These are phyloP conservation scores for Dryobotodes eremita DNA, from an alignment of 2,888 invertebrate genomes.

Conservation along the genomic window DNA sequence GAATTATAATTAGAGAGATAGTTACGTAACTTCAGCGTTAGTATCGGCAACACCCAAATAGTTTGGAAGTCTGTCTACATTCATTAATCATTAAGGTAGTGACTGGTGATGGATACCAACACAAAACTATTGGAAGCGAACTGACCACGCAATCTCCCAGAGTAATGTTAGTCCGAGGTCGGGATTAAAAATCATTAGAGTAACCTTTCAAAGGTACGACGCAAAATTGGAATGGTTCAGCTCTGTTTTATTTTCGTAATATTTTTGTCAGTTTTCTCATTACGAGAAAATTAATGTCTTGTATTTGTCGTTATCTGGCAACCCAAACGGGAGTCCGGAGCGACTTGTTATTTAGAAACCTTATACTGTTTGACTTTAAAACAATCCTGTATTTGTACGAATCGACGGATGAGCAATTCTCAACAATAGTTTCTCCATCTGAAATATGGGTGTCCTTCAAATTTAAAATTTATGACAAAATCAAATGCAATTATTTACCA, in stretches of 20 bases:
- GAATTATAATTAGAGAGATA: conserved; percentile 48
- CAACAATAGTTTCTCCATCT: no score
- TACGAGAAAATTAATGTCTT: conserved; percentile 18
- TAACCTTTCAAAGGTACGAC: conserved; percentile 34
- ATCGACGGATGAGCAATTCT: conserved; percentile 13
- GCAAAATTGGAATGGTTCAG: conserved; percentile 5
- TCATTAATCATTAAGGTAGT: conserved; percentile 63
- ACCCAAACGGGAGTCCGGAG: not conserved
- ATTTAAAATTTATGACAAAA: no score
- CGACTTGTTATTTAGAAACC: conserved; percentile 20
- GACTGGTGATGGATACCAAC: conserved; percentile 55
- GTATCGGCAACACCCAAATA: conserved; percentile 50
- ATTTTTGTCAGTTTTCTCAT: conserved; percentile 21
- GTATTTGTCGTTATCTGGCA: conserved; percentile 17
- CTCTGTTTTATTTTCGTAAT: conserved; percentile 14
- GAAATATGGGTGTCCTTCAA: no score
- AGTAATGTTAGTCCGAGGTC: conserved; percentile 23
- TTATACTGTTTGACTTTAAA: conserved; percentile 29
- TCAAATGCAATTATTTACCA: no score
- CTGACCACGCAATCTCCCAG: conserved; percentile 48
- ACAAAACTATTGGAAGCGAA: conserved; percentile 57
- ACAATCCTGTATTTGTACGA: conserved; percentile 12
- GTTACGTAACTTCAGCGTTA: conserved; percentile 46
- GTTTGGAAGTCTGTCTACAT: conserved; percentile 54
- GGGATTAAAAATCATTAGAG: conserved; percentile 32